Evolutionary conservation across 1,140 invertebrate species (phyloP).

Genomic region (Pogonus chalceus): DNA sequence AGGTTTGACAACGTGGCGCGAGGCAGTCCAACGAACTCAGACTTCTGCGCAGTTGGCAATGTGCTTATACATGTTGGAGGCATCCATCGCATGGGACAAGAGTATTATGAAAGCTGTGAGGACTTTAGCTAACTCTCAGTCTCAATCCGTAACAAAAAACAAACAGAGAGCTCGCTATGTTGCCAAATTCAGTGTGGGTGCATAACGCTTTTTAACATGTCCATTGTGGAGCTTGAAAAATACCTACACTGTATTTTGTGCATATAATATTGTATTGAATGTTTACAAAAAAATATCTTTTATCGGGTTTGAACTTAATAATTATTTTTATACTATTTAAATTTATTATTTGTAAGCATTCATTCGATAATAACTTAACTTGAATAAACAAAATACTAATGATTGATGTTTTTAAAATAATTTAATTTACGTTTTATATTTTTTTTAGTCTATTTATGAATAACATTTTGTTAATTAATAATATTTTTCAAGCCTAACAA

Average conservation of each 20-base stretch:
- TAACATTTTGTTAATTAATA: neutral
- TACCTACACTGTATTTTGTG: too few species aligned
- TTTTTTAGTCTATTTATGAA: too few species aligned
- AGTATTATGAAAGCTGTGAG: constrained; percentile 98
- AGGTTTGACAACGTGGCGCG: constrained; percentile 77
- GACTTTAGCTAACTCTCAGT: constrained; percentile 27
- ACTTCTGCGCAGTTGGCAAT: constrained; percentile 85
- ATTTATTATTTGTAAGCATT: too few species aligned
- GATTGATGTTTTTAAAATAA: too few species aligned
- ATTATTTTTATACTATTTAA: too few species aligned
- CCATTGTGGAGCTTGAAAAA: neutral
- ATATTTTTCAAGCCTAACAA: neutral
- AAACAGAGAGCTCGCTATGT: constrained; percentile 36
- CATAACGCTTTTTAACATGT: constrained; percentile 27
- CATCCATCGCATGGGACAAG: constrained; percentile 94
- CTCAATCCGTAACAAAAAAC: constrained; percentile 21
- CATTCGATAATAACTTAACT: too few species aligned
- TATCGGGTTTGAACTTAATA: too few species aligned
- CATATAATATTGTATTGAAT: too few species aligned
- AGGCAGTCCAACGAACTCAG: constrained; percentile 68
- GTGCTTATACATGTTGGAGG: constrained; percentile 81
- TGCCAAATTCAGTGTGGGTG: constrained; percentile 37
- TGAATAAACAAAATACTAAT: too few species aligned
- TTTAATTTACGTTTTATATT: too few species aligned
- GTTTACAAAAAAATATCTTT: too few species aligned